phyloP scores from a whole-genome alignment of 2,113 vertebrate genomes.

The Thryonomys swinderianus region DNA sequence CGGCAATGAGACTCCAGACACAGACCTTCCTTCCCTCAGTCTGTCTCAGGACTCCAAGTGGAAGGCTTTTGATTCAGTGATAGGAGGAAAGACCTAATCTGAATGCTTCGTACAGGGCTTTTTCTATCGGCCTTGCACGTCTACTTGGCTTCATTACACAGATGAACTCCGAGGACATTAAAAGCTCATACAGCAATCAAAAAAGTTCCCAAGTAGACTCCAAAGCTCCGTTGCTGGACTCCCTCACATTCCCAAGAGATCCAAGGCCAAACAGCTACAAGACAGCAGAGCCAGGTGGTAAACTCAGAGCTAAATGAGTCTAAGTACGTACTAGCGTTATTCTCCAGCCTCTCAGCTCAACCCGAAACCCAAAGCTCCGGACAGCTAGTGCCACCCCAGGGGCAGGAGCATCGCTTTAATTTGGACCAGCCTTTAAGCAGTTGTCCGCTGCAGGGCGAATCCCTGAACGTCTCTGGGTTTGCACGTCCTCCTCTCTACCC shows the following conservation, averaged over 20 bases:
- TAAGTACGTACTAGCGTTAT: fast-evolving
- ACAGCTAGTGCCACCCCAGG: no score
- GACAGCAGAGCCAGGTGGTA: background rate
- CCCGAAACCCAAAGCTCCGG: background rate
- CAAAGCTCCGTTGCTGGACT: background rate
- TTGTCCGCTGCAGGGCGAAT: background rate
- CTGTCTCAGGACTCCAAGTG: background rate
- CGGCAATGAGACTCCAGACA: background rate
- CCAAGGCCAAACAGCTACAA: background rate
- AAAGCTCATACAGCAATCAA: background rate
- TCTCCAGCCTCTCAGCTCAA: background rate
- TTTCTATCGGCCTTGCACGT: background rate
- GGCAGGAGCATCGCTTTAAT: background rate
- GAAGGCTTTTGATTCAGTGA: background rate
- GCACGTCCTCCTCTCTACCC: background rate
- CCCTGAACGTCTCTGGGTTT: background rate
- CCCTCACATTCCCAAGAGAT: background rate
- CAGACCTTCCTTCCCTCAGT: background rate
- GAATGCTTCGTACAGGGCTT: background rate
- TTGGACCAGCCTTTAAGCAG: background rate
- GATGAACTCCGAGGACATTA: background rate
- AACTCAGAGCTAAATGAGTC: background rate
- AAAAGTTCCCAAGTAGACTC: no score
- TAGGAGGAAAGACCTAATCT: background rate
- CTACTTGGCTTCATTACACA: background rate